Evolutionary conservation across 2,888 invertebrate species (phyloP), one percentile per base, ranked within the genome.

Genomic region (Eupithecia insigniata): DNA sequence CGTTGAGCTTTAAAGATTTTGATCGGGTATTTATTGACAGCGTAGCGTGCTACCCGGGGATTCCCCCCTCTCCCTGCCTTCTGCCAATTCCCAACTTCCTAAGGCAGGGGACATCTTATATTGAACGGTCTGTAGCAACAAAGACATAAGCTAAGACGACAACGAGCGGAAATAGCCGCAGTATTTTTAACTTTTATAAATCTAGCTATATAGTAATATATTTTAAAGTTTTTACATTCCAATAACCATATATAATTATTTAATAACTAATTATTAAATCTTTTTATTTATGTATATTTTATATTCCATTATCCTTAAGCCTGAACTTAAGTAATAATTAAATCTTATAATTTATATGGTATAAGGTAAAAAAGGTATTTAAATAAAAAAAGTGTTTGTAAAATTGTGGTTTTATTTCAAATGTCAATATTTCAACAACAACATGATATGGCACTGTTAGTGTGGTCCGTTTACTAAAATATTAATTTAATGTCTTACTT

Each of bases 371-470:
- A 60, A 14, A 65, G 66, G 64, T 51, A 26, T 28, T 46, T 46
- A 72, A 81, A 80, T 79, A 76, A 82, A 67, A 71, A 68, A 61
- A 65, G 77, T 77, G 81, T 81, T 79, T 71, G 65, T 76, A 68
- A 84, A 84, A 81, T 76, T 67, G 84, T 82, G 80, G 77, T 81
- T 85, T 87, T 88, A 85, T 87, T 89, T 83, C 83, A 87, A 88
- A 87, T 85, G 81, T 87, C 60, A 64, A 64, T 36, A 64, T n/a
- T 34, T 62, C 62, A 71, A 67, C 67, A 90, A 89, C 88, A 90
- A 85, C 80, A 78, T 92, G 92, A 92, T 92, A 92, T 92, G 92
- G 92, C 91, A 92, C 92, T 90, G 88, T 79, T 83, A 74, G 76
- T 80, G 84, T 92, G 92, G 92, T 92, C 92, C 92, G 80, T 85